A percentile compares a stretch with the other conserved stretches of the same genome.
Evolutionary conservation across 1,140 invertebrate genomes (phyloP).

Genomic region (Drosophila baimaii): DNA sequence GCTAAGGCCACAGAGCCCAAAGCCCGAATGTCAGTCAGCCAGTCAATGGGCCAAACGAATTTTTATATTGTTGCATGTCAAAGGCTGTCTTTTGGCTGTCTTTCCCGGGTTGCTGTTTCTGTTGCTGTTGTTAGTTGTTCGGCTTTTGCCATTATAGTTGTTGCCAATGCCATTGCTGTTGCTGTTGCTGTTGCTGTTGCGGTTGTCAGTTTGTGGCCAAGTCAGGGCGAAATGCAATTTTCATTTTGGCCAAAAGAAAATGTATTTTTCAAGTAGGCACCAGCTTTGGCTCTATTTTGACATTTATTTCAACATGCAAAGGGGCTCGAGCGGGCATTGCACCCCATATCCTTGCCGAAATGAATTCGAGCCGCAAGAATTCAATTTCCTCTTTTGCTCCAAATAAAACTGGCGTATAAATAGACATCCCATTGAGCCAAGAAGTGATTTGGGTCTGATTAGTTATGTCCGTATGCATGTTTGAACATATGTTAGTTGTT

Average conservation of each 20-base stretch:
- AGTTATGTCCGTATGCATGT: slow-evolving; percentile 16
- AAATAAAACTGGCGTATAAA: slow-evolving; percentile 31
- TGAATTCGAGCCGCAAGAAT: slow-evolving; percentile 43
- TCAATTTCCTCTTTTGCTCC: slow-evolving; percentile 44
- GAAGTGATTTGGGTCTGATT: slow-evolving; percentile 49
- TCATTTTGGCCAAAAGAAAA: slow-evolving; percentile 31
- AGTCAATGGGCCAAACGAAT: slow-evolving; percentile 55
- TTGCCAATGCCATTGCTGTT: slow-evolving; percentile 1
- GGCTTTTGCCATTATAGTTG: slow-evolving; percentile 3
- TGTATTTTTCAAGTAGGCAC: slow-evolving; percentile 39
- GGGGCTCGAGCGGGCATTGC: slow-evolving; percentile 18
- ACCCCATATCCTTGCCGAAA: slow-evolving; percentile 5
- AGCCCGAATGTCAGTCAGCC: slow-evolving; percentile 46
- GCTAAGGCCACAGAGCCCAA: slow-evolving; percentile 7
- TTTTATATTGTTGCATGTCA: slow-evolving; percentile 55
- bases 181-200: slow-evolving; percentile 36
- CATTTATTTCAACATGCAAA: slow-evolving; percentile 41
- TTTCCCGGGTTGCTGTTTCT: slow-evolving; percentile 11
- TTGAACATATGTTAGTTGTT: slow-evolving; percentile 19
- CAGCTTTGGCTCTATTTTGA: slow-evolving; percentile 42
- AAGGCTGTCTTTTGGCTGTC: slow-evolving; percentile 48
- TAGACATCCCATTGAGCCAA: slow-evolving; percentile 19
- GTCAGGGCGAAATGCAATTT: slow-evolving; percentile 52
- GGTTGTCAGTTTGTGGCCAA: slow-evolving; percentile 52
- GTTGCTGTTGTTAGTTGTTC: too few species aligned